Base-by-base conservation (phyloP, 1,140 invertebrate species). In the Cyphomyrmex costatus region DNA sequence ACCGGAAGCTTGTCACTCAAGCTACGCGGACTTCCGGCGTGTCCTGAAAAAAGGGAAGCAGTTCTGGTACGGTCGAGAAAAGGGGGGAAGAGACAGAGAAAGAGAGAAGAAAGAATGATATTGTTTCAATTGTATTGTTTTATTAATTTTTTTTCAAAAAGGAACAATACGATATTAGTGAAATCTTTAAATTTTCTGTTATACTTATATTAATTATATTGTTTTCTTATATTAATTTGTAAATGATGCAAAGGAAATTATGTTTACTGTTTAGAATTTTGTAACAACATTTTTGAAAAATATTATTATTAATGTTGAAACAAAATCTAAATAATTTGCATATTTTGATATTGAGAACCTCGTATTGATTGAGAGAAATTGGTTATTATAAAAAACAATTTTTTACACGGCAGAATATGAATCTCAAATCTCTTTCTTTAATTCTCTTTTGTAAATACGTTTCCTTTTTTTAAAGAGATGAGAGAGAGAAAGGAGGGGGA, bases 1-100 rank as follows among this genome's bases (percentile, higher is more conserved):
- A 93, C 93, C 94, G 94, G 94, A 95, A 93, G 90, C 93, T 93
- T 94, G 95, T 95, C 94, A 94, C 94, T 95, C 94, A 95, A 95
- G 94, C 93, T 94, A 89, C 91, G 88, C 88, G 79, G 90, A 91
- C 90, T 93, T 95, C 94, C 94, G 94, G 92, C 93, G 93, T 91
- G 86, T 90, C 89, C 76, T 85, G 93, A 94, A 93, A 94, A 91
- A 93, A 93, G 93, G 92, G 92, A 89, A 86, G 56, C 76, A 80
- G n/a, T 80, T 86, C 77, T 82, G 30, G 66, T 70, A 87, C 74
- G 49, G 21, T 78, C 86, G 56, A 70, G 36, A n/a, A 87, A 78
- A 86, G 83, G 49, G 68, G 73, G 36, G 33, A 33, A 53, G 30
- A 24, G n/a, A n/a, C n/a, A 73, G 42, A 46, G 68, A n/a, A 27